Evolutionary conservation across 2,888 invertebrate genomes (phyloP), one percentile per base, ranked within the genome.

Genomic region (Panopea generosa): DNA sequence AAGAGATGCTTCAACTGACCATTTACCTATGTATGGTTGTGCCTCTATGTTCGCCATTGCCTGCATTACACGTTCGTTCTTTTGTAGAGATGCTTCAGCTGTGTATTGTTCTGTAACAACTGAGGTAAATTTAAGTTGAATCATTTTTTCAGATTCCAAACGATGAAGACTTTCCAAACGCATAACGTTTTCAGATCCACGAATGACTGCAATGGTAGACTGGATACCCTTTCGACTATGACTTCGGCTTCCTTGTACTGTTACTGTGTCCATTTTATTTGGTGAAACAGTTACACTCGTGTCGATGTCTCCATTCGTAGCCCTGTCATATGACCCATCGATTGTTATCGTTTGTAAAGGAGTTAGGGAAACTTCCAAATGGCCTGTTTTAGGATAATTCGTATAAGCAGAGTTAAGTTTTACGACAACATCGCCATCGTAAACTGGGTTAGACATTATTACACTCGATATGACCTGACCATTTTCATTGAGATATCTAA

Each of bases 281-380:
- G 61, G 18, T n/a, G 63, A 40, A 6, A 80, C n/a, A 38, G 66
- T 70, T 7, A 82, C 1, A 20, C 65, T 56, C 14, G 62, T 27
- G 22, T 69, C 69, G 3, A 69, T 69, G 27, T 69, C 56, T 18
- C 53, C 66, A 27, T 55, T 60, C 11, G 22, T n/a, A 16, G 56
- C 53, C 29, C 33, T 61, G 43, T 59, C 26, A 18, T 50, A 45
- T 0, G 70, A 70, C 20, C 56, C 62, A 55, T 74, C 78, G 11
- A 78, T 27, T 40, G 55, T 62, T 2, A 61, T 29, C 26, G 47
- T 70, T 38, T 70, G 40, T 3, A 66, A 22, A 6, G 73, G 78
- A 1, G 70, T 62, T 4, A 74, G 24, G 16, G 61, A 72, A 2
- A 88, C 76, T 52, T 84, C 86, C 1, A 86, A 33, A 38, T 81